Evolutionary conservation across 2,888 invertebrate genomes (phyloP).

Genomic region (Muschampia staudingeri): DNA sequence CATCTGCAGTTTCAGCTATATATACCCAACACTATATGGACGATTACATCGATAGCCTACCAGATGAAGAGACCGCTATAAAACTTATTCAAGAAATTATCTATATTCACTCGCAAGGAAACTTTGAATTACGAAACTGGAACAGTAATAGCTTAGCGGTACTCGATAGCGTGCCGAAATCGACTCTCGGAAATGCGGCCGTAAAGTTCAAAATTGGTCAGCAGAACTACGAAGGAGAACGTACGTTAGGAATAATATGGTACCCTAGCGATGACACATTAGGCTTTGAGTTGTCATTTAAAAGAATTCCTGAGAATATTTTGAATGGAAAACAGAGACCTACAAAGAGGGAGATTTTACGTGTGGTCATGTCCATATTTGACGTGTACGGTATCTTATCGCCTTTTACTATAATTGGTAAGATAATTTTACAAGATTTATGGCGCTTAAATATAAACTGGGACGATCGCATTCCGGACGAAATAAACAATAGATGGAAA

Average conservation of each 20-base stretch:
- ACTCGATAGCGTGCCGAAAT: conserved; percentile 43
- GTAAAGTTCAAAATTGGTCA: conserved; percentile 28
- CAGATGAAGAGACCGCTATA: conserved; percentile 17
- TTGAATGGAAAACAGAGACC: conserved; percentile 16
- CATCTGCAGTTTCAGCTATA: conserved; percentile 13
- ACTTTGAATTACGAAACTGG: conserved; percentile 53
- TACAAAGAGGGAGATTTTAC: conserved; percentile 4
- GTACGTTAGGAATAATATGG: conserved; percentile 34
- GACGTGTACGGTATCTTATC: conserved; percentile 24
- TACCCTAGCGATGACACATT: conserved; percentile 16
- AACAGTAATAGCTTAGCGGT: conserved; percentile 52
- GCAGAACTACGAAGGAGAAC: conserved; percentile 9
- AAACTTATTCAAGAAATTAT: conserved; percentile 29
- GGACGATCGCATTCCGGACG: conserved; percentile 17
- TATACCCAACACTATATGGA: conserved; percentile 27
- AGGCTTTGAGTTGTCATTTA: conserved; percentile 7
- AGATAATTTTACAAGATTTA: conserved; percentile 19
- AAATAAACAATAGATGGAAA: conserved; percentile 10
- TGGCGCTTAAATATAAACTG: conserved; percentile 18
- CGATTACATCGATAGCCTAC: conserved; percentile 22
- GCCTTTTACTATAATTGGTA: conserved; percentile 25
- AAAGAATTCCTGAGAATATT: conserved; percentile 9
- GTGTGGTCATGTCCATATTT: conserved; percentile 22
- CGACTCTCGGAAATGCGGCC: conserved; percentile 38
- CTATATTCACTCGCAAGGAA: conserved; percentile 39